A percentile compares a stretch with the other conserved stretches of the same genome.
These are phyloP conservation scores for Danaus chrysippus DNA, from an alignment of 2,888 invertebrate species.

Conservation along the genomic window DNA sequence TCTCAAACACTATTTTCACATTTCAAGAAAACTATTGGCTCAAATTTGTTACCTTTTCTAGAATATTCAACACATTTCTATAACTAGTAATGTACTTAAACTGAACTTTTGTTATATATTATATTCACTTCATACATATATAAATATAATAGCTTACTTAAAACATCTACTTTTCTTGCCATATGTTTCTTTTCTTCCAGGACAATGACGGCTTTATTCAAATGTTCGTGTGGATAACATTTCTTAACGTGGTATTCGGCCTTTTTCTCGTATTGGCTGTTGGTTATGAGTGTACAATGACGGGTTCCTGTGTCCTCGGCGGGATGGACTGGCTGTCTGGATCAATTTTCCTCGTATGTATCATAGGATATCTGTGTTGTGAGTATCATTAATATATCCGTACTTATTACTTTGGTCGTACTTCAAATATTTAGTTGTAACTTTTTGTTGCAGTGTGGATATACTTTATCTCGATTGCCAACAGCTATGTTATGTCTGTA, in stretches of 20 bases:
- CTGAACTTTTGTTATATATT: too few species aligned
- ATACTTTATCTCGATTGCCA: conserved; percentile 49
- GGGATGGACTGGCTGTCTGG: conserved; percentile 48
- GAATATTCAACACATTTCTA: too few species aligned
- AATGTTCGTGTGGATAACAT: conserved; percentile 46
- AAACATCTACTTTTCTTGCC: too few species aligned
- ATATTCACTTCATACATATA: too few species aligned
- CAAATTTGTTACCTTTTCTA: too few species aligned
- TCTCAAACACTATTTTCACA: too few species aligned
- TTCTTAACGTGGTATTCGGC: conserved; percentile 42
- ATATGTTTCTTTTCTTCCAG: conserved; percentile 31
- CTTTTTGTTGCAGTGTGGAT: conserved; percentile 50
- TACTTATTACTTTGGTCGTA: background rate
- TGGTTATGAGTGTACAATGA: conserved; percentile 36
- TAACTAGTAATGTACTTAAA: too few species aligned
- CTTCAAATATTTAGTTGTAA: conserved; percentile 5
- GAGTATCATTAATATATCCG: conserved; percentile 29
- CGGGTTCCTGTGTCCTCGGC: conserved; percentile 35
- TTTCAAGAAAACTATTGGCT: too few species aligned
- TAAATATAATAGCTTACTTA: too few species aligned
- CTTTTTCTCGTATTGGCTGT: conserved; percentile 34
- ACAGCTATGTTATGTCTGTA: conserved; percentile 39
- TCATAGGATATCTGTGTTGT: conserved; percentile 41
- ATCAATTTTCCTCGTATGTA: conserved; percentile 27
- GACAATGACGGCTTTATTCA: conserved; percentile 49